These are phyloP conservation scores for Benitochromis conjunctus DNA, from an alignment of 2,113 vertebrate species.

Conservation along the genomic window DNA sequence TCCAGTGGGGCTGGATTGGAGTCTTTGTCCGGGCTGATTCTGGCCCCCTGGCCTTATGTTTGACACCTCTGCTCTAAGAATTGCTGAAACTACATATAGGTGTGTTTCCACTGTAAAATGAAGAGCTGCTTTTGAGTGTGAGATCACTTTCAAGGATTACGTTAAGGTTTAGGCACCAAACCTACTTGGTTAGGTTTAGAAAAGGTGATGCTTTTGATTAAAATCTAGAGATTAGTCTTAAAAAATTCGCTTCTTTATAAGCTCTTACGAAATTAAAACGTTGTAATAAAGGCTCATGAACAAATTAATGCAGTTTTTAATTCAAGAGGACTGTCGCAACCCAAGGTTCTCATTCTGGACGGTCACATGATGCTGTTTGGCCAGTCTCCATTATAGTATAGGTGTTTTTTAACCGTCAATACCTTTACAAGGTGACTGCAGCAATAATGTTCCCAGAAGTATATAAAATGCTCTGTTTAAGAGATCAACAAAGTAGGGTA, in stretches of 20 bases:
- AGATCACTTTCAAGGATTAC: background rate
- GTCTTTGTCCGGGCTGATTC: background rate
- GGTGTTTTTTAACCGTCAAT: background rate
- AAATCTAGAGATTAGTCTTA: background rate
- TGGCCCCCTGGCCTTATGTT: background rate
- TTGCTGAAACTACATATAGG: rapidly evolving
- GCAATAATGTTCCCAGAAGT: background rate
- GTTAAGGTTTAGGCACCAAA: background rate
- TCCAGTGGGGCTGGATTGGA: background rate
- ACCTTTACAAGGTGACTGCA: background rate
- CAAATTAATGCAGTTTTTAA: background rate
- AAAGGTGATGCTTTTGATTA: background rate
- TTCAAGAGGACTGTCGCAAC: background rate
- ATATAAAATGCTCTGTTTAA: background rate
- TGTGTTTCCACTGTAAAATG: background rate
- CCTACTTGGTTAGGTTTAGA: background rate
- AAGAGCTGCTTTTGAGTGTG: background rate
- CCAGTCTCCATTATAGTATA: background rate
- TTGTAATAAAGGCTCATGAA: rapidly evolving
- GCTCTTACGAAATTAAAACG: background rate
- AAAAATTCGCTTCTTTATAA: background rate
- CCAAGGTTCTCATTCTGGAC: background rate
- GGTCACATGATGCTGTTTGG: background rate
- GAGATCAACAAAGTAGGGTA: background rate
- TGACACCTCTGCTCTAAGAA: background rate